Evolutionary conservation across 2,797 vertebrate species (phyloP).

Genomic region (Etheostoma nigrum): DNA sequence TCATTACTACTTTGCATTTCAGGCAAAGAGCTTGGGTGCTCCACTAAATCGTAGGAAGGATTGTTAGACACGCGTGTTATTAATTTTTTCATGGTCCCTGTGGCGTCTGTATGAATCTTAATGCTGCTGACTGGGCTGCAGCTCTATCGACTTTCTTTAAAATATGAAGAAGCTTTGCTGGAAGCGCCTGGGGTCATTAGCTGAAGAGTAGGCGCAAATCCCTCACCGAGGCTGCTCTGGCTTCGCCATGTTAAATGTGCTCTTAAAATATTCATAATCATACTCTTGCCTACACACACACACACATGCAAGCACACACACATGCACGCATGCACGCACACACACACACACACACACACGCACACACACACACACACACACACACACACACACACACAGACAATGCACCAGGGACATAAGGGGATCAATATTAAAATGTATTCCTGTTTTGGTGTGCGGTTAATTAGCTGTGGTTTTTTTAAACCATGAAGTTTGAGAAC

Average conservation of each 20-base stretch:
- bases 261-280: slow-evolving; percentile 92
- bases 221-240: slow-evolving; percentile 82
- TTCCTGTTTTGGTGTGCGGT: slow-evolving; percentile 87
- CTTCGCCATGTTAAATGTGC: slow-evolving; percentile 89
- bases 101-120: slow-evolving; percentile 88
- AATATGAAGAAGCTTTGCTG: slow-evolving; percentile 90
- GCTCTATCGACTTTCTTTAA: slow-evolving; percentile 90
- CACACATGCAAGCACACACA: slow-evolving; percentile 58
- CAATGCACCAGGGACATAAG: slow-evolving; percentile 77
- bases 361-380: slow-evolving; percentile 44
- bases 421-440: slow-evolving; percentile 89
- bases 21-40: slow-evolving; percentile 82
- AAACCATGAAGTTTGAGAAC: slow-evolving; percentile 85
- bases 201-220: slow-evolving; percentile 88
- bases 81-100: slow-evolving; percentile 87
- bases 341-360: slow-evolving; percentile 44
- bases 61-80: slow-evolving; percentile 91
- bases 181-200: slow-evolving; percentile 90
- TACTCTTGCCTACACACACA: slow-evolving; percentile 80
- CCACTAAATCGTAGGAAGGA: slow-evolving; percentile 88
- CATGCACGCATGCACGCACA: slow-evolving; percentile 40
- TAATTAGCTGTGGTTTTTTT: slow-evolving; percentile 88
- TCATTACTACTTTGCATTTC: slow-evolving; percentile 87
- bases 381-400: slow-evolving; percentile 64
- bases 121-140: slow-evolving; percentile 89